Percentiles rank a stretch among this genome's conserved stretches.
These are phyloP conservation scores for Laterallus jamaicensis DNA, from an alignment of 2,113 vertebrate species.

Conservation along the genomic window DNA sequence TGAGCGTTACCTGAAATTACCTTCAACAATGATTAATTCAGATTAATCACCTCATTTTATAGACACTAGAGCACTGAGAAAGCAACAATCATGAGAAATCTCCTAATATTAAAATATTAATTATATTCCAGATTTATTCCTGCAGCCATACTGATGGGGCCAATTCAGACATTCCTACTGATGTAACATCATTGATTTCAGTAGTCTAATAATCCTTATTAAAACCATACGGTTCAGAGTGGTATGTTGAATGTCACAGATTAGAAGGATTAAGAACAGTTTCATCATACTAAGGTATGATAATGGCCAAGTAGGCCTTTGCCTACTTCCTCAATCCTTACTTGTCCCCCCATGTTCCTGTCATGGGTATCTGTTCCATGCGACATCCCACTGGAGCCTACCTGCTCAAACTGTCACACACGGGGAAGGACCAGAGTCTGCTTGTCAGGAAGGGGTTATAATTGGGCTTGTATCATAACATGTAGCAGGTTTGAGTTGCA, in stretches of 20 bases:
- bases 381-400: accelerated
- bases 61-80: not conserved
- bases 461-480: not conserved
- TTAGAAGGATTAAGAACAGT: not conserved
- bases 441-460: not conserved
- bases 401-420: not conserved
- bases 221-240: not conserved
- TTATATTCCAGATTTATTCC: not conserved
- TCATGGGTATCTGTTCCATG: accelerated
- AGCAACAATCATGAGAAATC: not conserved
- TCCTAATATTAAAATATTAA: not conserved
- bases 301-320: not conserved
- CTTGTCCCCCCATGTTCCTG: not conserved
- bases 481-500: not conserved
- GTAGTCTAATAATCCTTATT: not conserved
- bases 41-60: not conserved
- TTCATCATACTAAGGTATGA: not conserved
- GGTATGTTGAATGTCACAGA: not conserved
- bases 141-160: not conserved
- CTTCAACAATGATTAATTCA: not conserved
- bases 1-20: not conserved
- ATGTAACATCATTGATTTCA: not conserved
- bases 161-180: not conserved
- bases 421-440: not conserved
- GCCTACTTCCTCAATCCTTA: not conserved